Conservation (phyloP, 2,797 vertebrate genomes). For the Heliangelus exortis region DNA sequence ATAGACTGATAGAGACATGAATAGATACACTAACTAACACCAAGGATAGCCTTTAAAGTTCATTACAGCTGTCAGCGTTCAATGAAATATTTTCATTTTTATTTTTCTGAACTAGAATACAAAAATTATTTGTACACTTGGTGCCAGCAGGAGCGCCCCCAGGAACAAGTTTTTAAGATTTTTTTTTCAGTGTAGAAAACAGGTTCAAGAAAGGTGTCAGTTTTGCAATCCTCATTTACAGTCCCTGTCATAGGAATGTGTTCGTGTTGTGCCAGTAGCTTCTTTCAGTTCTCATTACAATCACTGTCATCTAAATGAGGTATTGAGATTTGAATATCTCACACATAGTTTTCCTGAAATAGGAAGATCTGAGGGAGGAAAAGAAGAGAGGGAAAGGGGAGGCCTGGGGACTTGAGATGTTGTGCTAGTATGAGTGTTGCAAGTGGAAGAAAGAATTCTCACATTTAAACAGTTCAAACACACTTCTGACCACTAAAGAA, state of each 20-base stretch:
- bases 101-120: conserved; percentile 67
- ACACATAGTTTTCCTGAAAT: not conserved
- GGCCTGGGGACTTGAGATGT: not conserved
- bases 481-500: not conserved
- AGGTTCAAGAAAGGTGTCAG: conserved; percentile 57
- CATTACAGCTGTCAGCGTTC: conserved; percentile 78
- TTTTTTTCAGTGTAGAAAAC: not conserved
- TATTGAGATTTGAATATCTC: conserved; percentile 13
- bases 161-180: conserved; percentile 35
- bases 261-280: conserved; percentile 28
- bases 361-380: not conserved
- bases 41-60: conserved; percentile 80
- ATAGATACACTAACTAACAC: conserved; percentile 80
- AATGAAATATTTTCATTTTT: conserved; percentile 78
- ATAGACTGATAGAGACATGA: conserved; percentile 79
- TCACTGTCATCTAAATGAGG: conserved; percentile 10
- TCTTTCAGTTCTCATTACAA: conserved; percentile 24
- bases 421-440: not conserved
- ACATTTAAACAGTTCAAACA: not conserved
- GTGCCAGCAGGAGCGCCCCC: conserved; percentile 46
- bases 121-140: conserved; percentile 76
- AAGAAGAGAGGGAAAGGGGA: not conserved
- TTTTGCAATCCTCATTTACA: conserved; percentile 54
- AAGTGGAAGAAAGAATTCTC: not conserved
- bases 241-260: conserved; percentile 5